Conservation (phyloP, 1,140 invertebrate genomes). For the Drosophila arizonae region DNA sequence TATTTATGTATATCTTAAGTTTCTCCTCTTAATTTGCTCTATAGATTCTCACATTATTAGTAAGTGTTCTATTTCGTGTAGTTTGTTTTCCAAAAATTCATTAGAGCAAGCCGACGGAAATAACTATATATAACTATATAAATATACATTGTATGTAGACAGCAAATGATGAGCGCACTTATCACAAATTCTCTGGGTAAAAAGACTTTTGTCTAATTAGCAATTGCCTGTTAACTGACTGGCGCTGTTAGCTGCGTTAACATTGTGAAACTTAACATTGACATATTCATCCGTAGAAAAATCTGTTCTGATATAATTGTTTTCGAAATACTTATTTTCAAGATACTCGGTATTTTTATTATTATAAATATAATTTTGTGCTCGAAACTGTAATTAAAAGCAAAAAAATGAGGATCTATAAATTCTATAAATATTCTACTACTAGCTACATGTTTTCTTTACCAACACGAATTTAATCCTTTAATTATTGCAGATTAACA, state of each 20-base stretch:
- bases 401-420: conserved; percentile 45
- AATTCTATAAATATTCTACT: conserved; percentile 65
- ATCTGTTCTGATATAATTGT: conserved; percentile 1
- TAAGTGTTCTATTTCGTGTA: conserved; percentile 14
- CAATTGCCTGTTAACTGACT: conserved; percentile 34
- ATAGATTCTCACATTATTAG: background rate
- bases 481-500: conserved; percentile 9
- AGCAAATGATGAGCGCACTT: conserved; percentile 11
- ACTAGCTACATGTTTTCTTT: conserved; percentile 29
- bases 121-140: background rate
- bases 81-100: conserved; percentile 6
- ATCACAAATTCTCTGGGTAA: conserved; percentile 12
- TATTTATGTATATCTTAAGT: conserved; percentile 1
- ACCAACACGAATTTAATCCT: background rate
- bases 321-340: conserved; percentile 10
- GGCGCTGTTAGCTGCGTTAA: conserved; percentile 27
- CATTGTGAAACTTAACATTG: conserved; percentile 18
- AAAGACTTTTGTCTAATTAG: conserved; percentile 38
- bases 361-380: conserved; percentile 59
- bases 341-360: conserved; percentile 27
- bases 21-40: conserved; percentile 1
- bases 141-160: background rate
- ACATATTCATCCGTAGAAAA: conserved; percentile 15
- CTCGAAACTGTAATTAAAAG: conserved; percentile 31
- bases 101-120: background rate